Base-by-base conservation (phyloP, 2,888 invertebrate species). In the Tetranychus truncatus region DNA sequence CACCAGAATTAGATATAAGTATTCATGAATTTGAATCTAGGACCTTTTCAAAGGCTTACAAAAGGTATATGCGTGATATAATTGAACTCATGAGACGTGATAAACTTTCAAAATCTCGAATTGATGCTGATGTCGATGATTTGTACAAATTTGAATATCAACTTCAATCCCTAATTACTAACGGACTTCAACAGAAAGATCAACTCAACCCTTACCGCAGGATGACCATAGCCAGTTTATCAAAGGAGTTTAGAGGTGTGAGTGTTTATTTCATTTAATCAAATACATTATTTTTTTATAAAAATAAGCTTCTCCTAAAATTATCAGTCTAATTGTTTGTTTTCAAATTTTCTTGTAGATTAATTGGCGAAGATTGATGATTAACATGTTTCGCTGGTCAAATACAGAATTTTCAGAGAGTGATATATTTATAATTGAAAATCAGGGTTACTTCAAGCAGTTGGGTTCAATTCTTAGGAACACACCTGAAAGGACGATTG, bases 1-100 rank as follows among this genome's bases (percentile, higher is more conserved):
- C 44, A 65, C 73, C 73, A 18, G 34, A 20, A 21, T 73, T 73
- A 1, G 73, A 45, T 15, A 65, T 73, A n/a, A 45, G 73, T 21
- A 34, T 18, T 15, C 34, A 34, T n/a, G 73, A 73, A 20, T 65
- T 46, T 24, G 66, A 65, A 8, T 24, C 55, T 55, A 9, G 34
- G 1, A 45, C n/a, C 18, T 66, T 73, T 44, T 11, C 44, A 9
- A 34, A 15, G 11, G 73, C 73, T 21, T 73, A 73, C 20, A 73
- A 65, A 65, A 73, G n/a, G 7, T 73, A 73, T 21, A 73, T 73
- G 20, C 9, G 55, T 46, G 65, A 46, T 18, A n/a, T 34, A 15
- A 45, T 34, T 21, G n/a, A 46, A 11, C 18, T 45, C 1, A 15
- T 73, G 18, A 46, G 44, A 44, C 8, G 15, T 66, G 66, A 73